phyloP scores from a whole-genome alignment of 2,888 invertebrate species.

The Spialia ferax region DNA sequence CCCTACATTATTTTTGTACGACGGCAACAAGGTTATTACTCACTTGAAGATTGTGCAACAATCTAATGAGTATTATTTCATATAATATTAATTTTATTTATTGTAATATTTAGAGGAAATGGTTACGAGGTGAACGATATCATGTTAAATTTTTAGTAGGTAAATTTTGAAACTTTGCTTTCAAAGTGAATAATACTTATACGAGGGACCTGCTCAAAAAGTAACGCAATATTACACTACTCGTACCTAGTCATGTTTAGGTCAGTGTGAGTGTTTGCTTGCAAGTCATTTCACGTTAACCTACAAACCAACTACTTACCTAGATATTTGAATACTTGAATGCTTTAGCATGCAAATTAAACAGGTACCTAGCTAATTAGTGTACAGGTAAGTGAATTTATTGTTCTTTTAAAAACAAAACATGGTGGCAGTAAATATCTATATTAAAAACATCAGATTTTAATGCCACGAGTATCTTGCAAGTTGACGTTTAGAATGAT shows the following conservation, averaged over 20 bases:
- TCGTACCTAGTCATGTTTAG: constrained; percentile 26
- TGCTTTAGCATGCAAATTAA: not conserved
- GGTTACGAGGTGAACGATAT: no score
- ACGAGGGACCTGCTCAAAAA: not conserved
- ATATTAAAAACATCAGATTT: no score
- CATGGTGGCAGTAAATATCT: not conserved
- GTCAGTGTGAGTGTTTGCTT: constrained; percentile 34
- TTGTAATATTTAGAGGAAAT: no score
- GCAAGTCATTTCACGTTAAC: constrained; percentile 23
- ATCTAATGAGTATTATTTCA: no score
- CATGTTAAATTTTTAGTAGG: no score
- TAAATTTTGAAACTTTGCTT: constrained; percentile 1
- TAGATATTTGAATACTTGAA: constrained; percentile 7
- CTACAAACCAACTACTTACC: constrained; percentile 29
- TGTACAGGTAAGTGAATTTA: not conserved
- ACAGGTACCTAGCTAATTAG: not conserved
- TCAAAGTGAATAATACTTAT: not conserved
- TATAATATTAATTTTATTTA: no score
- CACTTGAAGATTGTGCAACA: no score
- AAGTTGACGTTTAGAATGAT: no score
- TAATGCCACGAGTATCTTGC: no score
- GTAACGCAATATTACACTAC: constrained; percentile 22
- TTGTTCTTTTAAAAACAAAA: not conserved
- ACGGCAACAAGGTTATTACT: no score
- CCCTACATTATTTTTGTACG: no score